A percentile compares a stretch with the other conserved stretches of the same genome.
Evolutionary conservation across 2,888 invertebrate species (phyloP).

Genomic region (Drosophila dives): DNA sequence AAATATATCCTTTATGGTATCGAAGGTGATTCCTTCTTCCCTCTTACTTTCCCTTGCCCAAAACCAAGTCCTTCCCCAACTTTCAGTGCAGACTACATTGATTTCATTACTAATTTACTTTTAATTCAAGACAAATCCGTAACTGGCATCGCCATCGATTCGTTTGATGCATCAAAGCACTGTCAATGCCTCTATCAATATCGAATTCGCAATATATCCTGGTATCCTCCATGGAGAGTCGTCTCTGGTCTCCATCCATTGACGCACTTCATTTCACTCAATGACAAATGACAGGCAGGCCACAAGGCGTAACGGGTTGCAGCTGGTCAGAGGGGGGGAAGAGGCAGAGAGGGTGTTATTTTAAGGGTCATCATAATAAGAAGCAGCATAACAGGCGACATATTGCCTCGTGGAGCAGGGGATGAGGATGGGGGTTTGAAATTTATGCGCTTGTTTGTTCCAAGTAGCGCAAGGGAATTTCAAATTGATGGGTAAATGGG

Average conservation of each 20-base stretch:
- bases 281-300: slow-evolving; percentile 57
- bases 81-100: background rate
- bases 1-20: background rate
- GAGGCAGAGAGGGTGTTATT: background rate
- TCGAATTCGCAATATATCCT: background rate
- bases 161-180: slow-evolving; percentile 37
- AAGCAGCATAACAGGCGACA: slow-evolving; percentile 59
- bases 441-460: slow-evolving; percentile 78
- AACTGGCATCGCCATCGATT: slow-evolving; percentile 3
- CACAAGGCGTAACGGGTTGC: background rate
- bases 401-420: slow-evolving; percentile 27
- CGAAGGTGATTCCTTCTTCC: background rate
- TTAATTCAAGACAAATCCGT: slow-evolving; percentile 6
- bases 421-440: slow-evolving; percentile 20
- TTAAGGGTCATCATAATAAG: slow-evolving; percentile 36
- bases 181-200: slow-evolving; percentile 30
- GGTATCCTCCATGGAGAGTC: slow-evolving; percentile 12
- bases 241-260: slow-evolving; percentile 22
- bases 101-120: background rate
- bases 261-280: slow-evolving; percentile 57
- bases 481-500: slow-evolving; percentile 11
- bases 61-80: accelerated
- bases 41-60: background rate
- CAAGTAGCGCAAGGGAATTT: slow-evolving; percentile 40
- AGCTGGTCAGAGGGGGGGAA: background rate